Percentiles rank a stretch among this genome's conserved stretches.
Evolutionary conservation across 64 coral and sea anemone genomes (phyloP).

Genomic region (Pachyseris speciosa): DNA sequence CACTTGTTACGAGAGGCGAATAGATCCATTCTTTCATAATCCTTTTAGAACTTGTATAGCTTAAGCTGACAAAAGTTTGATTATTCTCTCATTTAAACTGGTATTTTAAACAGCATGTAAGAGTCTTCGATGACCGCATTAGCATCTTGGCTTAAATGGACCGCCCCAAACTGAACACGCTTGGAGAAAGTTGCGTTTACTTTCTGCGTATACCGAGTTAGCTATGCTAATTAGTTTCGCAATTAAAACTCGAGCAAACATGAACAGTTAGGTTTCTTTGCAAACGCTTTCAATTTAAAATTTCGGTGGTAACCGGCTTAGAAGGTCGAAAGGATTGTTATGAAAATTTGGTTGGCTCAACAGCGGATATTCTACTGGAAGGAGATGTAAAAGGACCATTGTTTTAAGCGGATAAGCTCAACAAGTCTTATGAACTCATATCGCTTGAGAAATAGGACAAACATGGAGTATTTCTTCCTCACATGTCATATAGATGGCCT

Average conservation of each 20-base stretch:
- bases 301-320: background rate
- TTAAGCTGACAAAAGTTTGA: too few species aligned
- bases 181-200: background rate
- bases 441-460: background rate
- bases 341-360: background rate
- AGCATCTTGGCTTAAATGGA: background rate
- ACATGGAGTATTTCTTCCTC: background rate
- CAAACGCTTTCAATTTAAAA: background rate
- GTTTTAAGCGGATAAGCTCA: background rate
- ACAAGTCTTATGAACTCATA: background rate
- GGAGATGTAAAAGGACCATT: slow-evolving; percentile 6
- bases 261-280: background rate
- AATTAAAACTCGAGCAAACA: background rate
- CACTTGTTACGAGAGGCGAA: too few species aligned
- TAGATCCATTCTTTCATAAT: too few species aligned
- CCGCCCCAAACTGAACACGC: background rate
- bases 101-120: background rate
- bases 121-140: background rate
- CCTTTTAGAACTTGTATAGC: too few species aligned
- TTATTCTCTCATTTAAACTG: background rate
- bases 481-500: background rate
- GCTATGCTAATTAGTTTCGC: background rate
- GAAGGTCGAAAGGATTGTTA: background rate
- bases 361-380: background rate
- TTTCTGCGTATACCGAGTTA: too few species aligned